Base-by-base conservation (phyloP, 2,797 vertebrate species). In the Myripristis jacobus region DNA sequence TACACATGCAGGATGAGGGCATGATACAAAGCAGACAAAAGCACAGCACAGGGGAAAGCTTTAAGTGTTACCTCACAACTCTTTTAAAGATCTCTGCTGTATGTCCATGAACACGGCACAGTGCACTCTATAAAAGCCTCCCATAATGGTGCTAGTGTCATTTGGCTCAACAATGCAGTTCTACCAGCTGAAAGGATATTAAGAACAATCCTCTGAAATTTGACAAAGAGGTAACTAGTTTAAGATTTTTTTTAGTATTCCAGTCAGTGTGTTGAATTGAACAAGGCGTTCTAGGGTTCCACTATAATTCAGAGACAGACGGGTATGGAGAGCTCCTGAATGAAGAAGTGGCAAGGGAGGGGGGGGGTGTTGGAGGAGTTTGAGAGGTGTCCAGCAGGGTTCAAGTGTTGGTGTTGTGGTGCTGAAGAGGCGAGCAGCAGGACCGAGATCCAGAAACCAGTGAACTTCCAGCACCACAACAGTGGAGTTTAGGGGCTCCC, bases 321-420 rank as follows among this genome's bases (percentile, higher is more conserved):
- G 48, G 57, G 48, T 36, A 61, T 53, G 64, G 34, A 60, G 51
- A 12, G 52, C 72, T 73, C 38, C 41, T 57, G 63, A 54, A 63
- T 65, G 18, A 71, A 61, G 48, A 73, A 73, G n/a, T 52, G 54
- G 64, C 29, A 53, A 70, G n/a, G 18, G 15, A 18, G 10, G 48
- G 38, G 70, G 70, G 68, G 27, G 54, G 56, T 69, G 77, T 77
- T 85, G 7, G 59, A 79, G 71, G 46, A 52, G 54, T 59, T 70
- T 77, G 80, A 83, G 82, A 84, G 79, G 87, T 80, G 81, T 89
- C 87, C 87, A 88, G 67, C 76, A 50, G 77, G 70, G 86, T 86
- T 87, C 79, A 86, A 90, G 89, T 79, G 77, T 75, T 74, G 60
- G 50, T 86, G 88, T 80, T 86, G 90, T 87, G 81, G 69, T 83